Base-by-base conservation (phyloP, 2,113 vertebrate genomes). In the Dicentrarchus labrax region DNA sequence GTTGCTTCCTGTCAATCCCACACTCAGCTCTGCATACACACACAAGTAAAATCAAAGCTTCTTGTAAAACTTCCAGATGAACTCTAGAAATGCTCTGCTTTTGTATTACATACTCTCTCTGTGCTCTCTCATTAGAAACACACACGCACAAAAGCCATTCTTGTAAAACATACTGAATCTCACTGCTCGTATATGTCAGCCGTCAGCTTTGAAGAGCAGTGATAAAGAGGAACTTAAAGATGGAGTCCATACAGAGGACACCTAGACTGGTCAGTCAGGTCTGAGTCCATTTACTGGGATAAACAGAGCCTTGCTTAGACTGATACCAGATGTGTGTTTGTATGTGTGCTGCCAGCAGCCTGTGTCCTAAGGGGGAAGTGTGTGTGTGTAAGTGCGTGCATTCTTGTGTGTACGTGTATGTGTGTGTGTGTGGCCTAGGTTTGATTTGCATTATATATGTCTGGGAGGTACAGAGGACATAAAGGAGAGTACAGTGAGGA, bases 301-400 rank as follows among this genome's bases (percentile, higher is more conserved):
- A 86, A 90, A 82, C 54, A 67, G 61, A 61, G 59, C 59, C 81
- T 78, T 60, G 41, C 51, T 50, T 19, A 8, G 80, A 90, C 50
- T 72, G 17, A 73, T 82, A 66, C 80, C 78, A 90, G 89, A 90
- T 88, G 85, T 90, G 90, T 86, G 57, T 73, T 53, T 76, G 73
- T 85, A 65, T 51, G 17, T 72, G 64, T 59, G 73, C 56, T 74
- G 41, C 54, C 59, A 64, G 39, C 43, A 43, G 11, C 21, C 13
- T 47, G 30, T 56, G 68, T 30, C 80, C 65, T 54, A 0, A 54
- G 59, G 76, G 53, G 8, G n/a, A 4, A 30, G 53, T 41, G 60
- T 67, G 68, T 51, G 24, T 38, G 56, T 53, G 48, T 59, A 47
- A 56, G 47, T 66, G 45, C 22, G 50, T 54, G 82, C 79, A 30